Evolutionary conservation across 1,140 invertebrate species (phyloP).

Genomic region (Drosophila rhopaloa): DNA sequence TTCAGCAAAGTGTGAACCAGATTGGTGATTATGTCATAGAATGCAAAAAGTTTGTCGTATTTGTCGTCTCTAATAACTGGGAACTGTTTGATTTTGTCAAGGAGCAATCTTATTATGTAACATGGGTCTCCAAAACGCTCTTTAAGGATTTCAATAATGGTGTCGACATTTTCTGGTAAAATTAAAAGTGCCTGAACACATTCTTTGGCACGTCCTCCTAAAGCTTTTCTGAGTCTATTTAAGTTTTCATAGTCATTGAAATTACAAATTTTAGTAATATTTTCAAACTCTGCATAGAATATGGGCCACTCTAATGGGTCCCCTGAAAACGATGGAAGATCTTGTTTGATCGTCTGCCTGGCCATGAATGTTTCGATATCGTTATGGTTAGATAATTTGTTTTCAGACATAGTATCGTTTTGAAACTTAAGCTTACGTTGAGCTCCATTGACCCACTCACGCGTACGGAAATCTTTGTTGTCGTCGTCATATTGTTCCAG

Average conservation of each 20-base stretch:
- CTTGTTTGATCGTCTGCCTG: no score
- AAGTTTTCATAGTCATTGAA: background rate
- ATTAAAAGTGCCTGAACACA: background rate
- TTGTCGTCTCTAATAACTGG: no score
- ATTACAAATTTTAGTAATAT: slow-evolving; percentile 1
- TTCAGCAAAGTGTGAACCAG: no score
- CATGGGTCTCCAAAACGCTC: background rate
- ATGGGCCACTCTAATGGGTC: background rate
- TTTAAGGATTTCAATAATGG: background rate
- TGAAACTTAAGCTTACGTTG: slow-evolving; percentile 3
- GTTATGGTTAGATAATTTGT: background rate
- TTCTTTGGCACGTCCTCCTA: slow-evolving; percentile 2
- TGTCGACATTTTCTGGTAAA: no score
- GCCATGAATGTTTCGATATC: no score
- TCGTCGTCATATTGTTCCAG: background rate
- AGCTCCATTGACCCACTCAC: background rate
- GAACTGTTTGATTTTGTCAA: no score
- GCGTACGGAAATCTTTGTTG: background rate
- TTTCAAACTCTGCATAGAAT: slow-evolving; percentile 1
- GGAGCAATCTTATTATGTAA: background rate
- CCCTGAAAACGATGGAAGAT: no score
- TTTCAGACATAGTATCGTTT: background rate
- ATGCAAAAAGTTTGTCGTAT: no score
- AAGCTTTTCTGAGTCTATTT: slow-evolving; percentile 3
- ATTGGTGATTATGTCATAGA: no score